phyloP scores from a whole-genome alignment of 2,888 invertebrate genomes.

The Eugnorisma glareosa region DNA sequence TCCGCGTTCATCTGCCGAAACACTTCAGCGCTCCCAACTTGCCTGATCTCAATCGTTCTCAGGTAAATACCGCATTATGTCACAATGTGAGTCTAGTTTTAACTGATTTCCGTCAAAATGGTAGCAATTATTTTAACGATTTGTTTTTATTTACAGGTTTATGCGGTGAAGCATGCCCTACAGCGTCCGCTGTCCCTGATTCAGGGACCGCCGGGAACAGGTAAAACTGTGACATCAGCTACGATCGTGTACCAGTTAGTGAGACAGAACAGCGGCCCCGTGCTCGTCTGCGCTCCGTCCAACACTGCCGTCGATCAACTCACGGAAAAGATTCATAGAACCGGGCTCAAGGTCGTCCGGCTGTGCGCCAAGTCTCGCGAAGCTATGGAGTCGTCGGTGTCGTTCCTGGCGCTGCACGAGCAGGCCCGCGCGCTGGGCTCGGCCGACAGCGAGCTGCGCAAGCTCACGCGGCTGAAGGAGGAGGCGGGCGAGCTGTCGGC shows the following conservation, averaged over 20 bases:
- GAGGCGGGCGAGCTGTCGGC: conserved; percentile 99
- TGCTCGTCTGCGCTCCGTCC: conserved; percentile 99
- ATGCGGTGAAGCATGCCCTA: conserved; percentile 99
- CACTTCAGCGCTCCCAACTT: conserved; percentile 99
- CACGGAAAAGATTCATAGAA: conserved; percentile 99
- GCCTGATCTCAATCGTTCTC: conserved; percentile 99
- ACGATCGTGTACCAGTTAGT: conserved; percentile 99
- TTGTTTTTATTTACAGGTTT: conserved; percentile 91
- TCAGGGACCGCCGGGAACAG: conserved; percentile 99
- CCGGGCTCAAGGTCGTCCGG: conserved; percentile 97
- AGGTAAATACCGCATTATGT: conserved; percentile 85
- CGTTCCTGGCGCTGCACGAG: conserved; percentile 98
- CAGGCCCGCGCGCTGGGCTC: conserved; percentile 98
- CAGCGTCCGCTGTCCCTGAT: conserved; percentile 98
- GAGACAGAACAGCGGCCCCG: conserved; percentile 97
- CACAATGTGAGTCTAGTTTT: not conserved
- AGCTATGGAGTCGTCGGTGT: conserved; percentile 99
- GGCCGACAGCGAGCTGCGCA: conserved; percentile 96
- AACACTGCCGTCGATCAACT: conserved; percentile 99
- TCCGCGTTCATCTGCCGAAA: conserved; percentile 97
- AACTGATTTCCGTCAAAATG: not conserved
- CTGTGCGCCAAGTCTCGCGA: conserved; percentile 99
- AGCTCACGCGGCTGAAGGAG: conserved; percentile 98
- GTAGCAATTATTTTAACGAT: not conserved
- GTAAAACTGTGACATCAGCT: conserved; percentile 99